These are phyloP conservation scores for Harpegnathos saltator DNA, from an alignment of 1,140 invertebrate genomes.

Conservation along the genomic window DNA sequence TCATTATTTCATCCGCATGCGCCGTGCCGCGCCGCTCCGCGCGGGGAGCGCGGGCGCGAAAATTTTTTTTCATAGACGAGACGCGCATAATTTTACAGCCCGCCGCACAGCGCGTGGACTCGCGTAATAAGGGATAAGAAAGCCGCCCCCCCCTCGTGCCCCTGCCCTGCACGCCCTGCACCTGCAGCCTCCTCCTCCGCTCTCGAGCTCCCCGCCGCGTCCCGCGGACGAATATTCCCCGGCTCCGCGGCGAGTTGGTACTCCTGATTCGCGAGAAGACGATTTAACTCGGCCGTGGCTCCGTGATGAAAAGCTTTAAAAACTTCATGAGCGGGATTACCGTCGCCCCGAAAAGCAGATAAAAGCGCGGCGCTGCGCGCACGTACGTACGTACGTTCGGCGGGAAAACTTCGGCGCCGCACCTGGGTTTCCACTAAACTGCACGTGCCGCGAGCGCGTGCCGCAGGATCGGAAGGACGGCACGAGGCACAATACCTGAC, in stretches of 20 bases:
- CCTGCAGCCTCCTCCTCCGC: no score
- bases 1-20: constrained; percentile 51
- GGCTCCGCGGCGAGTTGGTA: not conserved
- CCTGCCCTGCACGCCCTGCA: no score
- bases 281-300: constrained; percentile 16
- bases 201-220: not conserved
- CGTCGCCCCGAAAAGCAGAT: not conserved
- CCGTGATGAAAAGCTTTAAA: constrained; percentile 23
- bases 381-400: not conserved
- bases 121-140: constrained; percentile 40
- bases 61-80: not conserved
- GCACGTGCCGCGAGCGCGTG: not conserved
- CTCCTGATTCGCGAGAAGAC: constrained; percentile 31
- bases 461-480: constrained; percentile 9
- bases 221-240: no score
- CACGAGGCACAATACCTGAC: not conserved
- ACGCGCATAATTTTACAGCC: constrained; percentile 56
- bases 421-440: constrained; percentile 31
- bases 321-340: constrained; percentile 42
- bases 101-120: not conserved
- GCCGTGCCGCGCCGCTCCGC: not conserved
- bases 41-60: not conserved
- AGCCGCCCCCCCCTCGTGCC: not conserved
- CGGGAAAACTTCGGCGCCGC: constrained; percentile 19
- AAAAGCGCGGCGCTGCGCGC: not conserved